Percentiles rank a stretch among this genome's conserved stretches.
These are phyloP conservation scores for Anas platyrhynchos DNA, from an alignment of 2,113 vertebrate genomes.

Conservation along the genomic window DNA sequence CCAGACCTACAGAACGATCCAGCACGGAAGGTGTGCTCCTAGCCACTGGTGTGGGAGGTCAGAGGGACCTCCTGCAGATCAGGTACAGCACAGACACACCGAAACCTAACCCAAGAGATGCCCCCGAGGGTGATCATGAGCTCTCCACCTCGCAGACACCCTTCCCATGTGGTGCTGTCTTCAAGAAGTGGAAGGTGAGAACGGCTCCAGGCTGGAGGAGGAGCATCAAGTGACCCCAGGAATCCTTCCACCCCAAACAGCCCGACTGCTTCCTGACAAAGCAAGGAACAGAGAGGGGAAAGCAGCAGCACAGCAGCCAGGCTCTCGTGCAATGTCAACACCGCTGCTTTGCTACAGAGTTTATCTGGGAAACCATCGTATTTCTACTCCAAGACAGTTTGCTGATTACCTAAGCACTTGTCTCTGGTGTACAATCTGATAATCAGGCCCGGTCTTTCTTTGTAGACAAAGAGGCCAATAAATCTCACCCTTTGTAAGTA, in stretches of 20 bases:
- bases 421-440: slow-evolving; percentile 82
- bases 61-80: neutral
- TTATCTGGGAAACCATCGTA: slow-evolving; percentile 80
- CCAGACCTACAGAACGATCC: neutral
- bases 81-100: neutral
- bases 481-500: slow-evolving; percentile 77
- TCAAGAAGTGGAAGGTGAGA: neutral
- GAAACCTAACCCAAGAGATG: neutral
- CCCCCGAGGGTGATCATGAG: neutral
- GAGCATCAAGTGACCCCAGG: fast-evolving
- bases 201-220: neutral
- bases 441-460: slow-evolving; percentile 76
- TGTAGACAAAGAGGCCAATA: slow-evolving; percentile 83
- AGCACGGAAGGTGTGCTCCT: neutral
- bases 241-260: neutral
- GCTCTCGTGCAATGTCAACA: slow-evolving; percentile 76
- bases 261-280: neutral
- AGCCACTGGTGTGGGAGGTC: neutral
- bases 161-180: neutral
- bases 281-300: neutral
- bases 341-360: slow-evolving; percentile 71
- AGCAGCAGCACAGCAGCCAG: slow-evolving; percentile 16
- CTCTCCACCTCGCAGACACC: neutral
- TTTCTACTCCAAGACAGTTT: slow-evolving; percentile 77
- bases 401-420: slow-evolving; percentile 82